These are phyloP conservation scores for Lagopus muta DNA, from an alignment of 2,113 vertebrate species.

Conservation along the genomic window DNA sequence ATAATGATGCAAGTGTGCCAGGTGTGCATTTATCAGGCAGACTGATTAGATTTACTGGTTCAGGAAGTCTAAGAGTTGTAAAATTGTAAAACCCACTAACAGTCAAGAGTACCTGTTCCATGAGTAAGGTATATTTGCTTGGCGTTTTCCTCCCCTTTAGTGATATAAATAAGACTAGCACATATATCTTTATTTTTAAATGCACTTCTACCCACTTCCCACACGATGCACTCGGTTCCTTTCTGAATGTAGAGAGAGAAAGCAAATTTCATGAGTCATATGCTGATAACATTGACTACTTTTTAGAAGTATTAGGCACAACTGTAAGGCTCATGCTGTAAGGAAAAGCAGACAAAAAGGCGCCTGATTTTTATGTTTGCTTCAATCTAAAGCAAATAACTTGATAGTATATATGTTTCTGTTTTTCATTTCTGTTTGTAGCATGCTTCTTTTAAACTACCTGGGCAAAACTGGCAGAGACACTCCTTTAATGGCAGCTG, in stretches of 20 bases:
- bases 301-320: not conserved
- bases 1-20: not conserved
- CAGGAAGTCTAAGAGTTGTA: not conserved
- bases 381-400: slow-evolving; percentile 13
- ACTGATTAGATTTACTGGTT: not conserved
- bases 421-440: slow-evolving; percentile 73
- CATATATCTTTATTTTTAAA: not conserved
- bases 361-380: not conserved
- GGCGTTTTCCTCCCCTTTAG: not conserved
- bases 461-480: slow-evolving; percentile 89
- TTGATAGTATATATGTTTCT: slow-evolving; percentile 11
- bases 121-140: not conserved
- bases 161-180: not conserved
- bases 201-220: not conserved
- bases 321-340: not conserved
- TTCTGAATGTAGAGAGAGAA: not conserved
- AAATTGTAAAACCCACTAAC: not conserved
- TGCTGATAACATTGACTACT: not conserved
- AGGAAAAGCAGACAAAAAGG: not conserved
- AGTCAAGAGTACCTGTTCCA: not conserved
- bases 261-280: not conserved
- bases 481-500: slow-evolving; percentile 92
- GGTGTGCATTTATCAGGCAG: not conserved
- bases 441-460: slow-evolving; percentile 98
- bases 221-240: not conserved